Percentiles rank a stretch among this genome's conserved stretches.
phyloP scores from a whole-genome alignment of 2,797 vertebrate species.

The Channa striata region DNA sequence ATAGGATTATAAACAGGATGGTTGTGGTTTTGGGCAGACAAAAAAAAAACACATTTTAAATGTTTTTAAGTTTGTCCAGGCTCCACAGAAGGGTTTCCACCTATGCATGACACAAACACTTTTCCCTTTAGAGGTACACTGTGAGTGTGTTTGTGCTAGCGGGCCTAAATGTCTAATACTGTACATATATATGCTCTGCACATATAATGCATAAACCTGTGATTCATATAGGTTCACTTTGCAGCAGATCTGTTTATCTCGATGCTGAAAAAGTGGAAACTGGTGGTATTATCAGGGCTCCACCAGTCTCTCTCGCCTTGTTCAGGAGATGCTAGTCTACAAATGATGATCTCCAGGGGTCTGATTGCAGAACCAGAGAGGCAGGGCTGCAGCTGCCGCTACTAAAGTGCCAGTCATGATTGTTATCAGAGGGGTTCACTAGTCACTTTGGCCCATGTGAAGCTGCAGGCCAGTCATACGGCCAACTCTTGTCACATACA shows the following conservation, averaged over 20 bases:
- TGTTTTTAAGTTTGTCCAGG: too few relatives aligned
- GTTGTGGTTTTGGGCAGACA: neutral
- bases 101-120: neutral
- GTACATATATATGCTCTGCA: conserved; percentile 19
- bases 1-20: neutral
- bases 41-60: neutral
- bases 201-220: conserved; percentile 22
- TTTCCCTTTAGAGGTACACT: neutral
- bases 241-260: conserved; percentile 31
- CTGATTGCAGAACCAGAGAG: conserved; percentile 72
- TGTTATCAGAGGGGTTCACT: conserved; percentile 54
- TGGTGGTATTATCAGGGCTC: conserved; percentile 34
- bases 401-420: conserved; percentile 63
- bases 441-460: conserved; percentile 39
- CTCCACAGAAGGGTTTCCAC: neutral
- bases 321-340: conserved; percentile 30
- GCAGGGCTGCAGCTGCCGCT: conserved; percentile 56
- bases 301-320: conserved; percentile 17
- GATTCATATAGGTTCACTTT: conserved; percentile 30
- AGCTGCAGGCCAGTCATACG: conserved; percentile 34
- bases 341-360: conserved; percentile 66
- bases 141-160: neutral
- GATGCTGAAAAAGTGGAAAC: conserved; percentile 39
- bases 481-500: conserved; percentile 9
- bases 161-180: neutral